Conservation (phyloP, 2,888 invertebrate genomes). For the Synanthedon tipuliformis region DNA sequence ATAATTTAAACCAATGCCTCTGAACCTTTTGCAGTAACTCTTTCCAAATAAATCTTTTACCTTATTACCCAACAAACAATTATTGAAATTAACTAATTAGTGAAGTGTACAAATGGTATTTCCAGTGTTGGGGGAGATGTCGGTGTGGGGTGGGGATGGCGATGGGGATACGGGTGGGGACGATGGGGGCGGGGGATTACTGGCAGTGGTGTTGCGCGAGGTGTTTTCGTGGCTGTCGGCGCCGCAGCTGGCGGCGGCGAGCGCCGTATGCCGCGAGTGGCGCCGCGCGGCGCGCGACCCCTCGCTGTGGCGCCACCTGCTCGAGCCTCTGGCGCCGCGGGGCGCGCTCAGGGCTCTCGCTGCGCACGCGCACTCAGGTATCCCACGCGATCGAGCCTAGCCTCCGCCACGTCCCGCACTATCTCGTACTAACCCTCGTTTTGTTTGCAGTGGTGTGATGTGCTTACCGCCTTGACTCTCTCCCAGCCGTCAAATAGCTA, state of each 20-base stretch:
- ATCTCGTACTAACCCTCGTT: not conserved
- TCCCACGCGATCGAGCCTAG: too few relatives aligned
- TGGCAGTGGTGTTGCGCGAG: slow-evolving; percentile 13
- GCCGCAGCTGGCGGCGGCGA: slow-evolving; percentile 24
- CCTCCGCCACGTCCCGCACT: too few relatives aligned
- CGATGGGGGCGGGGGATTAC: slow-evolving; percentile 4
- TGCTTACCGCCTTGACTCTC: slow-evolving; percentile 3
- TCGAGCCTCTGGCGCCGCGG: slow-evolving; percentile 10
- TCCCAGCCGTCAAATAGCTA: not conserved
- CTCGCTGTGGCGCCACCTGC: slow-evolving; percentile 33
- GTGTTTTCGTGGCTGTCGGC: slow-evolving; percentile 28
- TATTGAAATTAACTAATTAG: too few relatives aligned
- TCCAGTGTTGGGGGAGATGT: not conserved
- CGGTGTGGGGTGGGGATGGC: slow-evolving; percentile 4
- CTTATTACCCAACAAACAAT: too few relatives aligned
- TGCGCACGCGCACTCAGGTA: not conserved
- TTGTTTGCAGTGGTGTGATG: not conserved
- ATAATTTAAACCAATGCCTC: too few relatives aligned
- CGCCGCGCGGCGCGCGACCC: slow-evolving; percentile 25
- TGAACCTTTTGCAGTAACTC: too few relatives aligned
- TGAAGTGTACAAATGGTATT: not conserved
- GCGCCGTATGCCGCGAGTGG: slow-evolving; percentile 34
- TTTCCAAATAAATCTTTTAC: too few relatives aligned
- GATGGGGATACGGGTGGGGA: slow-evolving; percentile 7
- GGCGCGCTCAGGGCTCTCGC: slow-evolving; percentile 12